A percentile compares a stretch with the other conserved stretches of the same genome.
Conservation (phyloP, 1,140 invertebrate genomes). For the Ceratina japonica region DNA sequence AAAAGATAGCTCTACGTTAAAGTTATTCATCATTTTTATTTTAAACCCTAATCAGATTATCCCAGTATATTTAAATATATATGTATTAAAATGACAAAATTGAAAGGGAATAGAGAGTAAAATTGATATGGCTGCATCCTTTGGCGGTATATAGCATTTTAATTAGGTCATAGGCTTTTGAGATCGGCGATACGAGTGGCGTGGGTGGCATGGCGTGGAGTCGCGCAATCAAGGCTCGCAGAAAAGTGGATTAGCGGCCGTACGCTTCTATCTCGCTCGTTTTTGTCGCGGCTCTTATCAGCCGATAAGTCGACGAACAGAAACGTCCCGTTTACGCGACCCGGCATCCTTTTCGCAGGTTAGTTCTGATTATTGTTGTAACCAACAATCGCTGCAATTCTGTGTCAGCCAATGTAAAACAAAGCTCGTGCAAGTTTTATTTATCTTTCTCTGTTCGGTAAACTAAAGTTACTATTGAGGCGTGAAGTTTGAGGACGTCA, state of each 20-base stretch:
- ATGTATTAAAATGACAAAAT: constrained; percentile 26
- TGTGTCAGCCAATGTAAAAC: constrained; percentile 21
- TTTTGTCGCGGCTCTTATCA: constrained; percentile 44
- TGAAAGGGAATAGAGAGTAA: background rate
- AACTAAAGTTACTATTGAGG: background rate
- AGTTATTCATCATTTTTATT: too few species aligned
- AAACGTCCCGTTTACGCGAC: constrained; percentile 40
- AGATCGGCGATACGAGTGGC: constrained; percentile 23
- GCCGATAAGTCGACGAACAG: constrained; percentile 47
- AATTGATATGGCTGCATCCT: background rate
- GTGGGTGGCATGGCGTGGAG: constrained; percentile 1
- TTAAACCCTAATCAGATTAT: too few species aligned
- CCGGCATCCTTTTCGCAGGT: constrained; percentile 17
- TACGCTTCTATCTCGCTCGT: constrained; percentile 19
- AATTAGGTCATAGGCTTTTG: constrained; percentile 47
- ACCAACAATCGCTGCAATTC: constrained; percentile 21
- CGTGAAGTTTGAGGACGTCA: too few species aligned
- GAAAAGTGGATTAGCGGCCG: constrained; percentile 48
- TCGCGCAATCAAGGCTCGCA: constrained; percentile 35
- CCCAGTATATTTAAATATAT: too few species aligned
- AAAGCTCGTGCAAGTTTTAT: constrained; percentile 17
- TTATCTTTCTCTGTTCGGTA: background rate
- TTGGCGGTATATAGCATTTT: constrained; percentile 30
- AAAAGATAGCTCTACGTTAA: too few species aligned
- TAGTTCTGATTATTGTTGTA: constrained; percentile 29